These are phyloP conservation scores for Ypsolopha scabrella DNA, from an alignment of 2,888 invertebrate genomes.

Conservation along the genomic window DNA sequence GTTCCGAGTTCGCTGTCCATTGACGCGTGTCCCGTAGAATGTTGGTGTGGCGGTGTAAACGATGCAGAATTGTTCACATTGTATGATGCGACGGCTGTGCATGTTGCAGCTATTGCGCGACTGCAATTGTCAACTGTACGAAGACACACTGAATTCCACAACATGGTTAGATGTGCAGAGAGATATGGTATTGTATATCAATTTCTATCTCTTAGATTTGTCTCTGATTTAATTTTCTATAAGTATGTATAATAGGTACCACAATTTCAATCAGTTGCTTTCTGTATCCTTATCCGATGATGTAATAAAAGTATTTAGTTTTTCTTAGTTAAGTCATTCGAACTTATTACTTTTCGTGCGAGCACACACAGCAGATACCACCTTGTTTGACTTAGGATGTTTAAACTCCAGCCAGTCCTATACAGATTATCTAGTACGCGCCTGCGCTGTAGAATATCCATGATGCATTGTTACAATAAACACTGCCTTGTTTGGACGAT, in stretches of 20 bases:
- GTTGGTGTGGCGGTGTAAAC: not conserved
- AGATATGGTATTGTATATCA: conserved; percentile 21
- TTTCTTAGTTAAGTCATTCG: no score
- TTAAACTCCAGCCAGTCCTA: no score
- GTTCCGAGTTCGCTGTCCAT: not conserved
- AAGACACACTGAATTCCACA: conserved; percentile 19
- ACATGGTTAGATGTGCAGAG: conserved; percentile 23
- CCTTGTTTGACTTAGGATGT: no score
- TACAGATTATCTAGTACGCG: not conserved
- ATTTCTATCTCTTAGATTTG: not conserved
- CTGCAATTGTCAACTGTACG: conserved; percentile 20
- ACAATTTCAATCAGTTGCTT: no score
- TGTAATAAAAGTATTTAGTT: no score
- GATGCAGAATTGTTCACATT: not conserved
- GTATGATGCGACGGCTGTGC: conserved; percentile 18
- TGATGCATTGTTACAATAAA: not conserved
- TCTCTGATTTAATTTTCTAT: not conserved
- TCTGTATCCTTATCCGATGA: no score
- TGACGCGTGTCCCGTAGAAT: not conserved
- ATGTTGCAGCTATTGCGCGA: conserved; percentile 23
- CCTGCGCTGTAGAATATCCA: not conserved
- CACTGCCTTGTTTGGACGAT: not conserved
- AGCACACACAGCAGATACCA: no score
- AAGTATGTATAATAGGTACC: no score
- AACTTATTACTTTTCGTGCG: no score